Evolutionary conservation across 2,888 invertebrate species (phyloP).

Genomic region (Himalopsyche anomala): DNA sequence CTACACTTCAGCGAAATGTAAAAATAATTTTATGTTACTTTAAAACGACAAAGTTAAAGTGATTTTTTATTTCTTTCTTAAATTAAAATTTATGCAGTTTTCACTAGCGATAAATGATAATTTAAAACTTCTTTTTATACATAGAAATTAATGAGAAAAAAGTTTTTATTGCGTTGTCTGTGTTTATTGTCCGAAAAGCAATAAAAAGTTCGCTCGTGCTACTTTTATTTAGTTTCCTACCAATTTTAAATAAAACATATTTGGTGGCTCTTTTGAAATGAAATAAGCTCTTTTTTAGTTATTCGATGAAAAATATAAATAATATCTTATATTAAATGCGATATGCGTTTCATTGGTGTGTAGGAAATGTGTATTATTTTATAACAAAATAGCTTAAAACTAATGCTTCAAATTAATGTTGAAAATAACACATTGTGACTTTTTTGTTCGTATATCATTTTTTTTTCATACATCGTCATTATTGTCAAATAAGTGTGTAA

Average conservation of each 20-base stretch:
- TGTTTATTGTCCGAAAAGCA: conserved; percentile 31
- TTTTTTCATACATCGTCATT: no score
- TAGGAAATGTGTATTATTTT: no score
- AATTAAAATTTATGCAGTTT: conserved; percentile 6
- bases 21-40: not conserved
- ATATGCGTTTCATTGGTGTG: no score
- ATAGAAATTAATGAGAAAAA: conserved; percentile 19
- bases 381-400: no score
- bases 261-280: not conserved
- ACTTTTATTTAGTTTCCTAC: not conserved
- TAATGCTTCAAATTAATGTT: no score
- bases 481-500: no score
- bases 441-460: no score
- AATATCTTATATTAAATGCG: no score
- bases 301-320: no score
- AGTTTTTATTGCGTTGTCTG: conserved; percentile 9
- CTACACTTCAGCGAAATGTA: not conserved
- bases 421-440: no score
- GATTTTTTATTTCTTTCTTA: not conserved
- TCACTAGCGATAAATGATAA: conserved; percentile 30
- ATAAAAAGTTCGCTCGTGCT: not conserved
- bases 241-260: not conserved
- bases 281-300: no score
- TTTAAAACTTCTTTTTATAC: not conserved
- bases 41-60: not conserved